Conservation (phyloP, 2,888 invertebrate species). For the Kuschelorhynchus macadamiae region DNA sequence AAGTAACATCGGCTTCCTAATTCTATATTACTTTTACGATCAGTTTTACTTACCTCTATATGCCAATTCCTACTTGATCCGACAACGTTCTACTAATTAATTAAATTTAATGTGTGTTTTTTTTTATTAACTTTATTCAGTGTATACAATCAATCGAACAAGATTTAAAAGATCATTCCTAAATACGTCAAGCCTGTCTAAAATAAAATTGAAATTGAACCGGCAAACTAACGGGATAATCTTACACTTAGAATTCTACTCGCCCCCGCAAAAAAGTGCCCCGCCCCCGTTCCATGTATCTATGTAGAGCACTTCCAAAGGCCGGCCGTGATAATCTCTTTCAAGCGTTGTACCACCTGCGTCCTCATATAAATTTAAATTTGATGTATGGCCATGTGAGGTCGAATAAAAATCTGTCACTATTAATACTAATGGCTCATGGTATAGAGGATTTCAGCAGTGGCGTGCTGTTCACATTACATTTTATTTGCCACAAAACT, state of each 20-base stretch:
- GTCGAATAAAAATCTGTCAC: conserved; percentile 44
- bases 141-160: too few species aligned
- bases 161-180: too few species aligned
- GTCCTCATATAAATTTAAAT: conserved; percentile 48
- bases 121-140: too few species aligned
- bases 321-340: conserved; percentile 36
- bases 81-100: too few species aligned
- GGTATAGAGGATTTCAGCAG: conserved; percentile 27
- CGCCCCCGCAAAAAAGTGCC: conserved; percentile 33
- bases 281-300: conserved; percentile 38
- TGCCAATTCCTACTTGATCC: too few species aligned
- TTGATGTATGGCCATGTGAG: conserved; percentile 46
- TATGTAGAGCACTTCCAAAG: conserved; percentile 43
- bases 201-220: conserved; percentile 23
- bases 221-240: conserved; percentile 33
- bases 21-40: too few species aligned
- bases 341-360: conserved; percentile 43
- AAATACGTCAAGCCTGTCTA: background rate
- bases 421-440: conserved; percentile 47
- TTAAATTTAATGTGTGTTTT: too few species aligned
- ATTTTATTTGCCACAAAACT: too few species aligned
- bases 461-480: conserved; percentile 5
- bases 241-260: conserved; percentile 38
- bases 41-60: too few species aligned
- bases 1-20: too few species aligned